Base-by-base conservation (phyloP, 1,140 invertebrate genomes). In the Cherax quadricarinatus region DNA sequence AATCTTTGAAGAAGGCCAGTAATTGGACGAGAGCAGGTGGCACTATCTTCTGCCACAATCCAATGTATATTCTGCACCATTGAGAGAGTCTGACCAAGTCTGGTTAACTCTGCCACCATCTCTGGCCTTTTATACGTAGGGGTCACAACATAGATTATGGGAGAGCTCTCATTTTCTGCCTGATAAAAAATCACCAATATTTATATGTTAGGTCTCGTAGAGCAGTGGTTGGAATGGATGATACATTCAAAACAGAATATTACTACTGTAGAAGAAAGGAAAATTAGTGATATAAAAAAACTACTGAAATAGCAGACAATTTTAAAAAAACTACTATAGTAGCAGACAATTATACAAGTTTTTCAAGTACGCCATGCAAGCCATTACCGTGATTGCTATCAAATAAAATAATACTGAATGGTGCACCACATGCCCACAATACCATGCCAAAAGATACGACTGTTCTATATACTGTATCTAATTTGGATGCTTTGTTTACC, bases 91-190 rank as follows among this genome's bases (percentile, higher is more conserved):
- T 97, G 96, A 14, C 95, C 95, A 6, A 96, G 94, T 88, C 96
- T 93, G 1, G 95, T 95, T 57, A 97, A 94, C 85, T 97, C 96
- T 5, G 96, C 96, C 93, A 96, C 96, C 94, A 97, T 96, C 89
- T 96, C 96, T 12, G 95, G 94, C 70, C 96, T 94, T 9, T 95
- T 94, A 95, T 97, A 96, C 78, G 97, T 97, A 87, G 97, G 97
- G 3, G 97, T 98, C 18, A 98, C 96, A 92, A 97, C 96, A 94
- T 97, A 97, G 75, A 97, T 97, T 5, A 94, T 92, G 5, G 93
- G 93, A 3, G 89, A 1, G 41, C 53, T 86, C 4, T 75, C 60
- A 49, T 92, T 70, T 62, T 92, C 91, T 62, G 49, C 51, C 86
- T 85, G 86, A 30, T 5, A 82, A 88, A 70, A 57, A 70, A 66